Conservation (phyloP, 2,888 invertebrate genomes). For the Lumbricus terrestris region DNA sequence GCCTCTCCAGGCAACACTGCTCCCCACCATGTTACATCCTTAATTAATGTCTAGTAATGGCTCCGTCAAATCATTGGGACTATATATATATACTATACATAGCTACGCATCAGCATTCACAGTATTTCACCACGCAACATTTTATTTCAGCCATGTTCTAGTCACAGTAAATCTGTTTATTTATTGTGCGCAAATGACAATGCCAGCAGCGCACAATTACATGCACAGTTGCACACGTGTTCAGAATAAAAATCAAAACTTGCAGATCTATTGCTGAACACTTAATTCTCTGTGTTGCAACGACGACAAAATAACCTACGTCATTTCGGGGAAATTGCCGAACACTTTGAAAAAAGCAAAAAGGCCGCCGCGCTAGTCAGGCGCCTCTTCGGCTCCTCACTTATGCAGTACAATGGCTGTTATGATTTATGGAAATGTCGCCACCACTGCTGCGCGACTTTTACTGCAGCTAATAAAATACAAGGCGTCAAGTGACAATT, state of each 20-base stretch:
- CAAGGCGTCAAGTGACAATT: neutral
- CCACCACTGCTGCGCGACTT: too few relatives aligned
- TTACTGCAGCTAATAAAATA: neutral
- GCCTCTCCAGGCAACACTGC: neutral
- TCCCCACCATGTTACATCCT: neutral
- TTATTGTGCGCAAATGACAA: neutral
- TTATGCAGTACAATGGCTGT: neutral
- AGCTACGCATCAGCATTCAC: neutral
- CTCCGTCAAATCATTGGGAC: neutral
- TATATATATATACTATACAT: too few relatives aligned
- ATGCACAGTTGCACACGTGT: neutral
- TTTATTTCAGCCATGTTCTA: neutral
- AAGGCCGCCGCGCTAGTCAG: neutral
- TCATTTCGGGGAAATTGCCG: neutral
- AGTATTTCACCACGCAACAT: neutral
- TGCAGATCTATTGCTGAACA: neutral
- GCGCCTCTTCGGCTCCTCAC: neutral
- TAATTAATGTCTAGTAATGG: too few relatives aligned
- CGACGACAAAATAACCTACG: neutral
- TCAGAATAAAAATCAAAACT: neutral
- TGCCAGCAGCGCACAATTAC: neutral
- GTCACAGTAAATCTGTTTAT: neutral
- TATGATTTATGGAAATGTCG: neutral
- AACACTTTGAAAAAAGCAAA: neutral
- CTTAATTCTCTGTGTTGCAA: neutral